A percentile compares a stretch with the other conserved stretches of the same genome.
Evolutionary conservation across 2,797 vertebrate genomes (phyloP).

Genomic region (Sebastes ruberrimus): DNA sequence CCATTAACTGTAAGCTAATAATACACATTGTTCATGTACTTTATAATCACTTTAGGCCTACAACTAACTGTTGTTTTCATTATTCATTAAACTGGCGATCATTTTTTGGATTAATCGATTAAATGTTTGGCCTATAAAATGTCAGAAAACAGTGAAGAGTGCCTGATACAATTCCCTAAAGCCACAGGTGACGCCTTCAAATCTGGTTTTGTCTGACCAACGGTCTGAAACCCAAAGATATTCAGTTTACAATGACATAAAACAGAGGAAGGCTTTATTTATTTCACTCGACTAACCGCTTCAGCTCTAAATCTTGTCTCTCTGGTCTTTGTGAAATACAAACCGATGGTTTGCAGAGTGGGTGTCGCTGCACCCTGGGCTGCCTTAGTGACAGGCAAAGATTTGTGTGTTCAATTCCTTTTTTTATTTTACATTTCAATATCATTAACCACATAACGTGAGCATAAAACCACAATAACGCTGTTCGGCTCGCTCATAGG

Average conservation of each 20-base stretch:
- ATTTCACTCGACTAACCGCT: not conserved
- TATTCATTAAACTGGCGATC: too few species aligned
- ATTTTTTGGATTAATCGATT: too few species aligned
- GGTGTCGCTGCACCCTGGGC: not conserved
- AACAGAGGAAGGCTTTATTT: not conserved
- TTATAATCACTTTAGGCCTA: not conserved
- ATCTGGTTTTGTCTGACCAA: not conserved
- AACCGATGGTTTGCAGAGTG: not conserved
- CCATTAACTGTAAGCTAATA: not conserved
- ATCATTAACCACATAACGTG: not conserved
- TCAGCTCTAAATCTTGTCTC: not conserved
- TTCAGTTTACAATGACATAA: not conserved
- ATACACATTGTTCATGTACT: not conserved
- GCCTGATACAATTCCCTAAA: too few species aligned
- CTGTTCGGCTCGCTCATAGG: too few species aligned
- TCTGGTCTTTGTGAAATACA: not conserved
- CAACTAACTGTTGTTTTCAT: too few species aligned
- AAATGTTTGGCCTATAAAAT: too few species aligned
- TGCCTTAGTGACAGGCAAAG: not conserved
- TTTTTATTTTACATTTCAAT: not conserved
- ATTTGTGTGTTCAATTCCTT: not conserved
- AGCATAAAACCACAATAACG: too few species aligned
- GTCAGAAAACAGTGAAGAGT: too few species aligned
- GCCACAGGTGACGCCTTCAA: not conserved
- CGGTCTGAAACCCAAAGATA: not conserved